phyloP scores from a whole-genome alignment of 2,797 vertebrate genomes.

The Crocodylus rhombifer region DNA sequence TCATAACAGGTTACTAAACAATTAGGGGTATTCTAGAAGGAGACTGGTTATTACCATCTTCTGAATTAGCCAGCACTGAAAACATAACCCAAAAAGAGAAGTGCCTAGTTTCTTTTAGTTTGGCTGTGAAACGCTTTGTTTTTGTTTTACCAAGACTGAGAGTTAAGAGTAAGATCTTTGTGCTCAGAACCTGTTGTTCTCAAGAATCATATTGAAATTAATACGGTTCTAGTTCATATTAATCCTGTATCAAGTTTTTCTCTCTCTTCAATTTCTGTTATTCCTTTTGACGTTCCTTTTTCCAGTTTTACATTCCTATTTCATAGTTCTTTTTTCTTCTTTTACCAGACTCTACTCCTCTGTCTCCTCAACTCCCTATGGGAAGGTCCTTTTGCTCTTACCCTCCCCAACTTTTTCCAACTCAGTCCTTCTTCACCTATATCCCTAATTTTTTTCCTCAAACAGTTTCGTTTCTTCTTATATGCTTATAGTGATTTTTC shows the following conservation, averaged over 20 bases:
- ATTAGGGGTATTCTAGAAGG: neutral
- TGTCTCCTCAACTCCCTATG: neutral
- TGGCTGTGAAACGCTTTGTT: neutral
- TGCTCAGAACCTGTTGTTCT: neutral
- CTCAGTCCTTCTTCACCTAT: neutral
- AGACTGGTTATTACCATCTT: neutral
- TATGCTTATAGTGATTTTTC: neutral
- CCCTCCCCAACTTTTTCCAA: neutral
- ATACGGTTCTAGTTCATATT: fast-evolving
- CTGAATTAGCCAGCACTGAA: neutral
- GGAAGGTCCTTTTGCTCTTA: neutral
- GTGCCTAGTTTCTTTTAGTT: neutral
- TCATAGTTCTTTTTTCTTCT: neutral
- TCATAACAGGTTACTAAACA: neutral
- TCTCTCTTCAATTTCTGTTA: neutral
- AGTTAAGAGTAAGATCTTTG: neutral
- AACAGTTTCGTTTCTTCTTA: neutral
- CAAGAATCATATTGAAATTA: neutral
- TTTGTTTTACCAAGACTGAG: neutral
- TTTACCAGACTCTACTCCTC: neutral
- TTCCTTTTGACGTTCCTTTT: neutral
- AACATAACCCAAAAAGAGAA: neutral
- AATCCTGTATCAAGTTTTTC: neutral
- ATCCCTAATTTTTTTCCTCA: neutral
- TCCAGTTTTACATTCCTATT: neutral